Evolutionary conservation across 1,140 invertebrate genomes (phyloP), one percentile per base, ranked within the genome.

Genomic region (Myzus persicae): DNA sequence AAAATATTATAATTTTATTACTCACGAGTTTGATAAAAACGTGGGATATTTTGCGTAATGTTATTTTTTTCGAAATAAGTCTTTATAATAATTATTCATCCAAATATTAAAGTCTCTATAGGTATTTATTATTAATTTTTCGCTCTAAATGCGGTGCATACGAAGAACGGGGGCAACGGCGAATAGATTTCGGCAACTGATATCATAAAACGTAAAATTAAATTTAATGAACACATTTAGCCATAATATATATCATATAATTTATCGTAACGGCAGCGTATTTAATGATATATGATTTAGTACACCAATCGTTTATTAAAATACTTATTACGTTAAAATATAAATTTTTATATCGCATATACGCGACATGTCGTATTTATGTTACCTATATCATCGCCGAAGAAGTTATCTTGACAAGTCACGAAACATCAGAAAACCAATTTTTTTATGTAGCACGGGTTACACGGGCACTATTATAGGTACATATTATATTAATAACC

Each of bases 351-450:
- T 18, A n/a, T 67, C 31, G 31, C 26, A 67, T 36, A 76, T 48
- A 48, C 14, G 46, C 59, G 31, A 76, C 31, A 76, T 36, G n/a
- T 76, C n/a, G 14, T 76, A 76, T 76, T 76, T 76, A 76, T 24
- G 31, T n/a, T 76, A 76, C 5, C 11, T 36, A 67, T 67, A 18
- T 67, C 9, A 59, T n/a, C 59, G 59, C 0, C n/a, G 59, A 76
- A 76, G 59, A 76, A 76, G 38, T 82, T 82, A 82, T 40, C 22
- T 40, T 40, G 36, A 82, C 81, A 82, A 82, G 81, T 82, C 81
- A 82, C 81, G 81, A 82, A 82, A 82, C 81, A 82, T 82, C 81
- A 26, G 81, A 82, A 38, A 67, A 67, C 59, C 59, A 14, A 59
- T 67, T 18, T 76, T 51, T n/a, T n/a, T n/a, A 4, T n/a, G 6